These are phyloP conservation scores for Oophaga sylvatica DNA, from an alignment of 2,797 vertebrate species.

Conservation along the genomic window DNA sequence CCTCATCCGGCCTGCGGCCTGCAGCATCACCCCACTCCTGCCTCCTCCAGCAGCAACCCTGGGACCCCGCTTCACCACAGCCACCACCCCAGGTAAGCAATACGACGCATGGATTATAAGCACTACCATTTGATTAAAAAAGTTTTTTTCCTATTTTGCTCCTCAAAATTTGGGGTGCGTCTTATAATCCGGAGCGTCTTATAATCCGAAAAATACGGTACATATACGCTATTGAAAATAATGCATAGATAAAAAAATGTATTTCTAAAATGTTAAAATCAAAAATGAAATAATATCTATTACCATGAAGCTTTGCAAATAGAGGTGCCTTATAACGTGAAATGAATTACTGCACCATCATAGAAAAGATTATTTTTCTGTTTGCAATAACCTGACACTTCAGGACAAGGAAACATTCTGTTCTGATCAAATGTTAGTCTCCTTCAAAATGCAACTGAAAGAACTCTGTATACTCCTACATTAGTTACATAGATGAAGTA, in stretches of 20 bases:
- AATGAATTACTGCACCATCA: not conserved
- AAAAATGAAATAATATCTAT: not conserved
- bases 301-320: not conserved
- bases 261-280: not conserved
- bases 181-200: too few species aligned
- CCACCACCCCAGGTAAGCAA: too few species aligned
- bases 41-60: too few species aligned
- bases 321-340: not conserved
- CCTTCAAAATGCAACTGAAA: constrained; percentile 9
- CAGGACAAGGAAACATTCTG: not conserved
- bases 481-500: not conserved
- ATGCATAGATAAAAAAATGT: not conserved
- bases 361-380: not conserved
- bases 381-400: not conserved
- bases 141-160: too few species aligned
- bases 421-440: not conserved
- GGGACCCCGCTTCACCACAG: too few species aligned
- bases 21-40: too few species aligned
- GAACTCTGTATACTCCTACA: constrained; percentile 6
- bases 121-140: too few species aligned
- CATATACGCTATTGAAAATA: too few species aligned
- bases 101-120: too few species aligned
- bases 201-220: too few species aligned
- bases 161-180: too few species aligned
- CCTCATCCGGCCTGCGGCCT: too few species aligned